Base-by-base conservation (phyloP, 1,140 invertebrate species). In the Oncopeltus fasciatus region DNA sequence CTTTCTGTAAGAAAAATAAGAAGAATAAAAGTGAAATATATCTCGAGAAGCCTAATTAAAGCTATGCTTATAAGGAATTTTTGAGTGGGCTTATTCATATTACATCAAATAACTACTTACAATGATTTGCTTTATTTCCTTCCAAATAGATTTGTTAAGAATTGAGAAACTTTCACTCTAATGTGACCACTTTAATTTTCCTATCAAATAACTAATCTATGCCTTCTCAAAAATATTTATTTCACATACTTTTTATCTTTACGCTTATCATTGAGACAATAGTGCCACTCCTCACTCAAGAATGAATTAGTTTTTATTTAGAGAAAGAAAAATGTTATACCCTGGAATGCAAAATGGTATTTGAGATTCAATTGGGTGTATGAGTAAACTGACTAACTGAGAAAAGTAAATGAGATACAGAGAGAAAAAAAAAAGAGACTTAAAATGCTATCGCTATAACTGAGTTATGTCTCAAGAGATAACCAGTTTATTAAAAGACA, bases 1-100 rank as follows among this genome's bases (percentile, higher is more conserved):
- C 62, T 69, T 76, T 76, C 74, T 76, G 20, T 26, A 21, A 59
- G 31, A 38, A 59, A 26, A 59, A 44, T 24, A 46, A 27, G 44
- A n/a, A 5, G 1, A 59, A 27, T 38, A 14, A 8, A 38, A 38
- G 14, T 8, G 14, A 14, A 14, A 14, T 14, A 38, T 38, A 38
- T 8, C 31, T 38, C 14, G 31, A 8, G 5, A 8, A 38, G 5
- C 5, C 14, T 8, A 8, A 38, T 38, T 8, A 38, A 38, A 38
- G 5, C 5, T 14, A 38, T 38, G 14, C 5, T 8, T 8, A 14
- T 38, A 5, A 38, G 5, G 14, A 38, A 38, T 38, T 38, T 8
- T 38, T 38, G 14, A 38, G 31, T 38, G 14, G 14, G 14, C 14
- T 38, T 8, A 38, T 38, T 14, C 5, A 38, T 38, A 14, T 38